Evolutionary conservation across 1,140 invertebrate genomes (phyloP), one percentile per base, ranked within the genome.

Genomic region (Lepidurus arcticus): DNA sequence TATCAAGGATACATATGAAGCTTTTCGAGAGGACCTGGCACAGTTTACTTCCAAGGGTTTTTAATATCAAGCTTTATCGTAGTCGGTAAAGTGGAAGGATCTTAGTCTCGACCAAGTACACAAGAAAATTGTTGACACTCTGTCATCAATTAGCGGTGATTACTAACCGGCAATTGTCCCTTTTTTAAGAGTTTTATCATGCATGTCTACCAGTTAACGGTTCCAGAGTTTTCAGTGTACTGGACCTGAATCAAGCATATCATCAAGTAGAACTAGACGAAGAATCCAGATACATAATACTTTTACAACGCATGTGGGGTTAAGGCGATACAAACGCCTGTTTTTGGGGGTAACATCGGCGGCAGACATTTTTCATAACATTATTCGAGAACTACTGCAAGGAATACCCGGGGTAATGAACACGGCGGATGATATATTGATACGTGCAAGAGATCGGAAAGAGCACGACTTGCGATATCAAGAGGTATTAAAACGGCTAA

Each of bases 111-210:
- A 76, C 5, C 42, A 76, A 5, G 10, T 42, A 24, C 7, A 7
- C 7, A 76, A 76, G 3, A 42, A 43, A 24, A 43, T 76, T 21
- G 5, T 26, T 43, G 75, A 76, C 42, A 76, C 75, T 47, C 2
- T 44, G 1, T 26, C 75, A 21, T 45, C 21, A 11, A 7, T 5
- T 9, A 76, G 82, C 74, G 42, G 16, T 34, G 80, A 81, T 79
- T 26, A 80, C 5, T 82, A n/a, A 80, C 78, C 82, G 16, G 43
- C 34, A 44, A 80, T 82, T 43, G 79, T 80, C 53, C 76, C n/a
- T 1, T n/a, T 81, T 16, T 44, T 83, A 0, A 65, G 65, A 74
- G 79, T 82, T 65, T 78, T 82, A 73, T n/a, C n/a, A n/a, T n/a
- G n/a, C n/a, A n/a, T n/a, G n/a, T n/a, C n/a, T n/a, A n/a, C n/a